A percentile compares a stretch with the other conserved stretches of the same genome.
phyloP scores from a whole-genome alignment of 2,113 vertebrate genomes.

The Pipra filicauda region DNA sequence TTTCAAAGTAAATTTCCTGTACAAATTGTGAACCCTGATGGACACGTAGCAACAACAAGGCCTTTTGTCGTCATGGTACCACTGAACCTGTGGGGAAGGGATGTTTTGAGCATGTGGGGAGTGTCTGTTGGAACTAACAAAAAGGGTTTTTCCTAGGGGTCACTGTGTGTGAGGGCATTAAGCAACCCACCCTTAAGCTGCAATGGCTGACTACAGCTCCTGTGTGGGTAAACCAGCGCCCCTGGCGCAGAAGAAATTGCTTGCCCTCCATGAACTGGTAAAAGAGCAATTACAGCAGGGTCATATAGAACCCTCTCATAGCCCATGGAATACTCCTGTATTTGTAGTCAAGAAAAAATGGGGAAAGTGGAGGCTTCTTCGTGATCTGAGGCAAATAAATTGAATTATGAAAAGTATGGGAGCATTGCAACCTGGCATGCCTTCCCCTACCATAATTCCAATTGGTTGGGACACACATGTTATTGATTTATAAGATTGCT shows the following conservation, averaged over 20 bases:
- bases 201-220: not conserved
- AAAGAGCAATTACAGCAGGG: not conserved
- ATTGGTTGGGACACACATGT: not conserved
- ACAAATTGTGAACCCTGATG: not conserved
- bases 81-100: not conserved
- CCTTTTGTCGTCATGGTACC: not conserved
- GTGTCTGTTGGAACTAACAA: not conserved
- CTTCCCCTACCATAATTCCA: not conserved
- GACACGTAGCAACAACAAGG: not conserved
- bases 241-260: not conserved
- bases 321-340: not conserved
- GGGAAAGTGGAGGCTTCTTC: not conserved
- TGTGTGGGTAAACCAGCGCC: not conserved
- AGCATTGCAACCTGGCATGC: not conserved
- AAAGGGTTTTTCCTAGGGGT: not conserved
- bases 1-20: not conserved
- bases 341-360: not conserved
- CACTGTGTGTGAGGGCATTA: not conserved
- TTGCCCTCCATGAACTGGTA: not conserved
- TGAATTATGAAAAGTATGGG: not conserved
- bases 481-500: no score
- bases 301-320: not conserved
- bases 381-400: not conserved
- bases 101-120: not conserved
- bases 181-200: not conserved